Base-by-base conservation (phyloP, 1,140 invertebrate genomes). In the Lepidurus arcticus region DNA sequence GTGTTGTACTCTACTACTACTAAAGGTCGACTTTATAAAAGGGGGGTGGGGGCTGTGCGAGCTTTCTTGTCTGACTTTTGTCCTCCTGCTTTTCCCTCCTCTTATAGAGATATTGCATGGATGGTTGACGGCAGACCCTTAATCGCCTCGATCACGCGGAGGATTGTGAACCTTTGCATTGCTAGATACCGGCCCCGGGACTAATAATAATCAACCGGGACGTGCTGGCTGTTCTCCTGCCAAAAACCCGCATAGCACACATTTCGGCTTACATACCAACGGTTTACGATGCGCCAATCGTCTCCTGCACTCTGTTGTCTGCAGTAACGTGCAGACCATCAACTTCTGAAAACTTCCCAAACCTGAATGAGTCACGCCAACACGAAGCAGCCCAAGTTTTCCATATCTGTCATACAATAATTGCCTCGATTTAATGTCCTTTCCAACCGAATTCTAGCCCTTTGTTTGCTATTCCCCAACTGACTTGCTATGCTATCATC, bases 141-240 rank as follows among this genome's bases (percentile, higher is more conserved):
- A 65, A 65, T 65, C 53, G 53, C 16, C 21, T 21, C 1, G 53
- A 65, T 65, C 53, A 65, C 53, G 53, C 53, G 53, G 53, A 65
- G 53, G 53, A 65, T 65, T 16, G 53, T 13, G 13, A 65, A 7
- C 6, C 8, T 13, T 65, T 21, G 53, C 53, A 7, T 65, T 65
- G 53, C 53, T 13, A 13, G n/a, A 21, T 65, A 21, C 21, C 21
- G 13, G 53, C 53, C 53, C 53, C 53, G 16, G 53, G 53, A 65
- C 53, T 65, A 65, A 65, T 65, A 65, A 65, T 65, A 65, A 65
- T 65, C 53, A 65, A n/a, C 53, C 53, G 21, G 53, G n/a, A 65
- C 53, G 53, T 65, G 53, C 53, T 13, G 21, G 53, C 7, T 65
- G 8, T 16, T 21, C 21, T 65, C n/a, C 53, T 65, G 53, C 53